These are phyloP conservation scores for Camelus dromedarius DNA, from an alignment of 2,113 vertebrate genomes.

Conservation along the genomic window DNA sequence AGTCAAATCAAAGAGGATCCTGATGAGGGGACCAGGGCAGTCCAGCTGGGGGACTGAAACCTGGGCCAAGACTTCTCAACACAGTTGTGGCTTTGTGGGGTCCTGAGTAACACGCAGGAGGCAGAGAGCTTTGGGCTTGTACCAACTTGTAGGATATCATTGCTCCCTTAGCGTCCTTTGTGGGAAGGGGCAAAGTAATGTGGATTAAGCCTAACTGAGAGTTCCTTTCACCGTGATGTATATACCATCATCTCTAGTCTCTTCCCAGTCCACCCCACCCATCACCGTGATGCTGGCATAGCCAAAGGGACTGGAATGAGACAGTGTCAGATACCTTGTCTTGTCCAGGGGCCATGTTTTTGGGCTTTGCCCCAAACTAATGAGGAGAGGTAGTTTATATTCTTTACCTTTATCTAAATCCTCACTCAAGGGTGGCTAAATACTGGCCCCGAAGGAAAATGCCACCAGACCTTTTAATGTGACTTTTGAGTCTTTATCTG, in stretches of 20 bases:
- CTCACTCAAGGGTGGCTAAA: background rate
- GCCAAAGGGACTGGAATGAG: background rate
- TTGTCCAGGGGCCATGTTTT: background rate
- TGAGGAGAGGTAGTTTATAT: background rate
- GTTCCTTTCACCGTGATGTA: background rate
- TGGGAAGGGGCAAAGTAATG: background rate
- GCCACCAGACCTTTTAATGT: background rate
- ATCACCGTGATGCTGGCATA: background rate
- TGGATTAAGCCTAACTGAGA: background rate
- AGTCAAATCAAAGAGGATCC: background rate
- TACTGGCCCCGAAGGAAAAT: background rate
- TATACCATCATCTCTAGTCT: background rate
- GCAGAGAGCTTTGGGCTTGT: background rate
- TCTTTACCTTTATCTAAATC: conserved; percentile 24
- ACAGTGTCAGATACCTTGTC: background rate
- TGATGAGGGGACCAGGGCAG: background rate
- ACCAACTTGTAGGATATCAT: background rate
- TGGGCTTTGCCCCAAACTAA: background rate
- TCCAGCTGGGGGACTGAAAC: background rate
- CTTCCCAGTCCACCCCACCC: background rate
- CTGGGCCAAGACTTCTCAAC: background rate
- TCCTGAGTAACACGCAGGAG: background rate
- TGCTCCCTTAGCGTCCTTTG: background rate
- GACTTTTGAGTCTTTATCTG: background rate
- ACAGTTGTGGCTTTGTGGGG: background rate